Evolutionary conservation across 2,888 invertebrate species (phyloP), one percentile per base, ranked within the genome.

Genomic region (Eupithecia insigniata): DNA sequence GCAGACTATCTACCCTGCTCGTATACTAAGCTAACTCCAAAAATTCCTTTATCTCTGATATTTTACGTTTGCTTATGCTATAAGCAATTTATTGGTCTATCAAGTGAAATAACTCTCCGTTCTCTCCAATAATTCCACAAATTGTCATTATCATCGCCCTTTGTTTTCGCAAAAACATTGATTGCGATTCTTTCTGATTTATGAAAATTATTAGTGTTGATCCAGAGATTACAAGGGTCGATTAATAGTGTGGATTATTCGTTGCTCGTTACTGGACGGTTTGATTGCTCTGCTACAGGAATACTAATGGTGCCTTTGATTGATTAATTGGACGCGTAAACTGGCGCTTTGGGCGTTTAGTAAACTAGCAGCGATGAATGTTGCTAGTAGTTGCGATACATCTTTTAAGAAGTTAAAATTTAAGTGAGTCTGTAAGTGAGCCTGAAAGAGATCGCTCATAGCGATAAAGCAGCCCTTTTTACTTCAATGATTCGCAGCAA

Each of bases 271-370:
- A 85, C 81, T 69, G 73, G 68, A 66, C 74, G 78, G 79, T 85
- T 85, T 85, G 85, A 88, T 87, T 84, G 83, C 82, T 79, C 76
- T 81, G 84, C 82, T 82, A 82, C 78, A 79, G 81, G 85, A 86
- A 85, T 85, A 84, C 83, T 86, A 85, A 86, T 86, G 82, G 77
- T 77, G 75, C 79, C 80, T 79, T 76, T 81, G 82, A 82, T 81
- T 82, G 83, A 51, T 69, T 72, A 80, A 83, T 80, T 78, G 76
- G 70, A 76, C 79, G 55, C 71, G 71, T 67, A 70, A 46, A 69
- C 66, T 68, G 26, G 61, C 18, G 32, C 8, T 68, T 60, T 22
- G 62, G 46, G 22, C 51, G 22, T 51, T 46, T 22, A 51, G 51
- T 10, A 51, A 51, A 55, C 51, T 51, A 10, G 28, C 58, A 58